phyloP scores from a whole-genome alignment of 2,888 invertebrate genomes.

The Ectemnius continuus region DNA sequence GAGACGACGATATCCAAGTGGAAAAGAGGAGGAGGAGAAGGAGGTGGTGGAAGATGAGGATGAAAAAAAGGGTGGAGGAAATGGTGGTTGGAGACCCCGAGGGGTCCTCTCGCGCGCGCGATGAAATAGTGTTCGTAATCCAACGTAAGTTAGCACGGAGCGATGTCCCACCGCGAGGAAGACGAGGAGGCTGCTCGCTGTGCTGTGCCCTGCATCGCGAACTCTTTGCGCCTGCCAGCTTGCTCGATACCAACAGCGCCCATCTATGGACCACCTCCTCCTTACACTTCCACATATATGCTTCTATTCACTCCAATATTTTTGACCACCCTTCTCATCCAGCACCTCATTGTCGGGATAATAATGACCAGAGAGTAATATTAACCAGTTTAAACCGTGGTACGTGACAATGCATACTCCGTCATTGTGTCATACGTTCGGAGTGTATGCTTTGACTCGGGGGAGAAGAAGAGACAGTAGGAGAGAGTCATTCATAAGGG shows the following conservation, averaged over 20 bases:
- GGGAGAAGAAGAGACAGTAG: no score
- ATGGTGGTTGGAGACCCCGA: constrained; percentile 45
- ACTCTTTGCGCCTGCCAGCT: constrained; percentile 20
- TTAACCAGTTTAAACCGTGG: no score
- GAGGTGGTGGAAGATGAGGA: constrained; percentile 29
- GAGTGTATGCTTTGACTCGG: no score
- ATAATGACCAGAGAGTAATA: no score
- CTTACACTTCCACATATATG: neutral
- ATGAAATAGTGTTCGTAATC: constrained; percentile 69
- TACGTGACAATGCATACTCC: no score
- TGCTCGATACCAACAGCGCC: neutral
- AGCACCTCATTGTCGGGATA: no score
- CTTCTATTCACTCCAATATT: no score
- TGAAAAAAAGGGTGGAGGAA: constrained; percentile 41
- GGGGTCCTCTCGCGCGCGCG: constrained; percentile 44
- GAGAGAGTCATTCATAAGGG: constrained; percentile 28
- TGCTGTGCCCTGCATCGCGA: constrained; percentile 23
- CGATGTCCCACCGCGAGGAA: constrained; percentile 72
- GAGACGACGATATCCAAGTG: constrained; percentile 2
- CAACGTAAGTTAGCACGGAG: constrained; percentile 69
- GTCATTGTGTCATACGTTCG: no score
- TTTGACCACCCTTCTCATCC: no score
- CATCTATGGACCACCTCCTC: neutral
- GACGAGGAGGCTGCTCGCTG: constrained; percentile 44
- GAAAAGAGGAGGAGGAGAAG: constrained; percentile 7